phyloP scores from a whole-genome alignment of 1,140 invertebrate species.

The Zaprionus taronus region DNA sequence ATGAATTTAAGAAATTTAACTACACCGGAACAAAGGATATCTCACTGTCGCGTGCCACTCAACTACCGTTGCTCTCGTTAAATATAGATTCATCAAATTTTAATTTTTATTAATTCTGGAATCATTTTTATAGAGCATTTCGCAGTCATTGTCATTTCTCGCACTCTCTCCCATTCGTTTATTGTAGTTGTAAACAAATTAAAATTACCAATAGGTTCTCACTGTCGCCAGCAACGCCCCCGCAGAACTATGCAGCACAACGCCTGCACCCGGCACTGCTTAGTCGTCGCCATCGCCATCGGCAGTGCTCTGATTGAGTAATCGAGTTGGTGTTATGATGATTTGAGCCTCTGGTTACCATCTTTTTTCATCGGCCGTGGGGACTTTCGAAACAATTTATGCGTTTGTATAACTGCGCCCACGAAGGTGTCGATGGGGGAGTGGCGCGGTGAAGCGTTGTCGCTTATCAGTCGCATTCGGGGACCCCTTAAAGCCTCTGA shows the following conservation, averaged over 20 bases:
- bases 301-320: slow-evolving; percentile 70
- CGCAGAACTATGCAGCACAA: slow-evolving; percentile 6
- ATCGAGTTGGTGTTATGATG: slow-evolving; percentile 68
- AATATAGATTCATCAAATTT: too few relatives aligned
- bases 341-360: slow-evolving; percentile 43
- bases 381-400: slow-evolving; percentile 72
- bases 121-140: slow-evolving; percentile 4
- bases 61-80: too few relatives aligned
- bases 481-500: slow-evolving; percentile 71
- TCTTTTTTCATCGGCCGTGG: slow-evolving; percentile 24
- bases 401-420: slow-evolving; percentile 61
- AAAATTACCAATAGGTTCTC: slow-evolving; percentile 69
- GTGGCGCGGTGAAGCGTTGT: slow-evolving; percentile 5
- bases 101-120: too few relatives aligned
- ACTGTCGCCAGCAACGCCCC: slow-evolving; percentile 16
- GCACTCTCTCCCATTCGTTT: slow-evolving; percentile 23
- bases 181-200: slow-evolving; percentile 82
- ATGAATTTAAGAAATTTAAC: too few relatives aligned
- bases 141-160: neutral
- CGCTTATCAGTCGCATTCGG: slow-evolving; percentile 70
- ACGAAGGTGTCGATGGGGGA: slow-evolving; percentile 18
- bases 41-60: too few relatives aligned
- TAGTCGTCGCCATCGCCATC: slow-evolving; percentile 44
- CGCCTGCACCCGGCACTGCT: neutral
- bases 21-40: too few relatives aligned